Base-by-base conservation (phyloP, 2,113 vertebrate species). In the Sebastes fasciatus region DNA sequence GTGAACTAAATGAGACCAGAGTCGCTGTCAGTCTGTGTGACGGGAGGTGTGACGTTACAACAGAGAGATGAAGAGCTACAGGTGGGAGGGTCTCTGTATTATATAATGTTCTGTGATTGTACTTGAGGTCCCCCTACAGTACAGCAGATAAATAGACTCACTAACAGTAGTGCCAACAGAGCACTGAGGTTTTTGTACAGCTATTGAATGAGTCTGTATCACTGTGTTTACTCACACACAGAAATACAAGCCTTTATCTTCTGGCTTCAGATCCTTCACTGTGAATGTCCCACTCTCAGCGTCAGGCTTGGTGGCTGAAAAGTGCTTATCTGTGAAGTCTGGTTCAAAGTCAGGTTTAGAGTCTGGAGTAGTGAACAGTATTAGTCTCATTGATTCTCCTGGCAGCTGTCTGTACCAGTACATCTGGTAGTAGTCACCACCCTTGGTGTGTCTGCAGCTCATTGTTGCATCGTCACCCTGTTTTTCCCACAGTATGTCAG, bases 361-460 rank as follows among this genome's bases (percentile, higher is more conserved):
- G 0, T 4, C 2, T 1, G 1, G 4, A 12, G 14, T 14, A 0
- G 80, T 88, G 73, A 66, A 91, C 2, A 91, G 88, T 0, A 91
- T 68, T 0, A 64, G 88, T 17, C 57, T 71, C 76, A 94, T 91
- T 0, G 62, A 46, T 77, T 91, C 64, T 48, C 80, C 90, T 4
- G 79, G 86, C 9, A 62, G 78, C 63, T 93, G 93, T 61, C 71
- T 71, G 82, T 82, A 93, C 92, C 93, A 90, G 70, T 58, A 72
- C 70, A 60, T 73, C 54, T 73, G 70, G 42, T 7, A n/a, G n/a
- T n/a, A n/a, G n/a, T n/a, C n/a, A n/a, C n/a, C 6, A 55, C 0
- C 80, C 65, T 80, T 74, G 0, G 45, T 79, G 54, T 91, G 88
- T 1, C 55, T 71, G 72, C 87, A 92, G 63, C 48, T 4, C 0